These are phyloP conservation scores for Drosophila bifasciata DNA, from an alignment of 1,140 invertebrate species.

Conservation along the genomic window DNA sequence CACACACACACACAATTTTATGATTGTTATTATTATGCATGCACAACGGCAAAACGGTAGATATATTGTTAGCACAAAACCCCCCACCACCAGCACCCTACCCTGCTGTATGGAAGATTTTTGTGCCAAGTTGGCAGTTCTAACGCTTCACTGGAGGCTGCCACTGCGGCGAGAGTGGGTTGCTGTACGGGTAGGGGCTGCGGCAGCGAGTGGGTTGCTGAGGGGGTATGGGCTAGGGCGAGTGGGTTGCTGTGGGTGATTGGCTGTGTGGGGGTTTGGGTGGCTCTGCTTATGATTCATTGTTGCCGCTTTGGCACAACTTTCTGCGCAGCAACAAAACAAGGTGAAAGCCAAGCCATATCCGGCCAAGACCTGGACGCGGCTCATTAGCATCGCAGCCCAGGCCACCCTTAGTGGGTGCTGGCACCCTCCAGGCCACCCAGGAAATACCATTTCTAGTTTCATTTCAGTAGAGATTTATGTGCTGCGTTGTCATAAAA, in stretches of 20 bases:
- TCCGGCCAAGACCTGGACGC: conserved; percentile 13
- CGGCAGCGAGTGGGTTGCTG: too few relatives aligned
- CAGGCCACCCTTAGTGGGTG: conserved; percentile 37
- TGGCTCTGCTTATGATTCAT: conserved; percentile 57
- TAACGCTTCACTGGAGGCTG: conserved; percentile 46
- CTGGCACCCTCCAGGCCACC: too few relatives aligned
- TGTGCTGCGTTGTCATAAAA: conserved; percentile 70
- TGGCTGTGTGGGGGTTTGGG: not conserved
- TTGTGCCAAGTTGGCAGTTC: conserved; percentile 68
- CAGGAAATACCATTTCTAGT: not conserved
- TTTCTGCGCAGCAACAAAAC: conserved; percentile 22
- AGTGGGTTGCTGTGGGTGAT: conserved; percentile 13
- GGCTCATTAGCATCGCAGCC: conserved; percentile 63
- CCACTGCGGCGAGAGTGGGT: too few relatives aligned
- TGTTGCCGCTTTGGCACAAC: conserved; percentile 44
- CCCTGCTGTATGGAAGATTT: conserved; percentile 4
- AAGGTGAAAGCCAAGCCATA: conserved; percentile 44
- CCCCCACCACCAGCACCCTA: not conserved
- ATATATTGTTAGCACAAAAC: conserved; percentile 19
- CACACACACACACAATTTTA: conserved; percentile 47
- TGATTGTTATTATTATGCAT: conserved; percentile 77
- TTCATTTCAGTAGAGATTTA: conserved; percentile 63
- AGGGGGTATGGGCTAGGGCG: too few relatives aligned
- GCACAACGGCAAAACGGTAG: conserved; percentile 38
- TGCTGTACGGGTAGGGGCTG: too few relatives aligned